phyloP scores from a whole-genome alignment of 2,888 invertebrate genomes.

The Clitarchus hookeri region DNA sequence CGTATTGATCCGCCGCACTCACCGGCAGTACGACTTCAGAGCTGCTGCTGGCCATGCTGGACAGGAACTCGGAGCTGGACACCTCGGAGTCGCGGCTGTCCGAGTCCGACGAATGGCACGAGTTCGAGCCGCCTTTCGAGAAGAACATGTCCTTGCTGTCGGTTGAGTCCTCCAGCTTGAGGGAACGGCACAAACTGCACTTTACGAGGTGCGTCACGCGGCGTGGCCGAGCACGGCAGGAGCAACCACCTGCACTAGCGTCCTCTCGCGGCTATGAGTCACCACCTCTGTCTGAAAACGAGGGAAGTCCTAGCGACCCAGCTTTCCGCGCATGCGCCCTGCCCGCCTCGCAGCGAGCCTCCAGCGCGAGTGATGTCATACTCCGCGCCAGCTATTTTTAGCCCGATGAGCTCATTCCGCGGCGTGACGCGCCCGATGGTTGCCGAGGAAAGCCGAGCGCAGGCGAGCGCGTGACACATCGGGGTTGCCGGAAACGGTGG shows the following conservation, averaged over 20 bases:
- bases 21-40: slow-evolving; percentile 7
- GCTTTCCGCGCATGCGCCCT: slow-evolving; percentile 21
- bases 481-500: slow-evolving; percentile 39
- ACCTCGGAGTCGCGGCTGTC: slow-evolving; percentile 30
- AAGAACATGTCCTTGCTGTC: slow-evolving; percentile 10
- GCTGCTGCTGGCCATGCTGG: slow-evolving; percentile 11
- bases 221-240: background rate
- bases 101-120: slow-evolving; percentile 23
- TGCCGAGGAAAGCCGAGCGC: slow-evolving; percentile 29
- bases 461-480: slow-evolving; percentile 33
- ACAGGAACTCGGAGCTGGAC: slow-evolving; percentile 26
- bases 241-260: slow-evolving; percentile 17
- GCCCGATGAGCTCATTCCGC: slow-evolving; percentile 35
- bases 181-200: background rate
- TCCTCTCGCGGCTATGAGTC: slow-evolving; percentile 29
- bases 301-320: slow-evolving; percentile 33
- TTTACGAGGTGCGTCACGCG: background rate
- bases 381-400: slow-evolving; percentile 32
- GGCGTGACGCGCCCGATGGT: slow-evolving; percentile 35
- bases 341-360: background rate
- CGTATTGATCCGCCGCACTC: background rate
- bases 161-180: background rate
- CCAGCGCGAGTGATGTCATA: slow-evolving; percentile 37
- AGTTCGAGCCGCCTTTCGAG: background rate
- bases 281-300: slow-evolving; percentile 28